Evolutionary conservation across 2,797 vertebrate genomes (phyloP).

Genomic region (Coregonus suidteri): DNA sequence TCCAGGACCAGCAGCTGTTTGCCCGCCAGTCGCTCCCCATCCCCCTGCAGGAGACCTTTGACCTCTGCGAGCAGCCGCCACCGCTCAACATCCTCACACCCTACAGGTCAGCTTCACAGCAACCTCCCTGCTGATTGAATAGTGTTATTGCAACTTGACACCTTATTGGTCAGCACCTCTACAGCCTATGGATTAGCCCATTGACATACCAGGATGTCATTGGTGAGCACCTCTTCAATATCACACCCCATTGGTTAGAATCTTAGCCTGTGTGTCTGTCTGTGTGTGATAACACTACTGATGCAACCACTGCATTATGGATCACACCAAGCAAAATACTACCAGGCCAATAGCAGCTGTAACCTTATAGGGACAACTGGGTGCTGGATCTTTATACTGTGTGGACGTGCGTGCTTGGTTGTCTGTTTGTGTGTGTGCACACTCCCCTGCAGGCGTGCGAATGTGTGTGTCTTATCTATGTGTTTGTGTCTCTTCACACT

Average conservation of each 20-base stretch:
- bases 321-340: conserved; percentile 5
- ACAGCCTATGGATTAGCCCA: background rate
- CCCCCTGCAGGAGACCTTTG: conserved; percentile 92
- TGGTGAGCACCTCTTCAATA: background rate
- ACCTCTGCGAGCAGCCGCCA: conserved; percentile 93
- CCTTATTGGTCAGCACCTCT: background rate
- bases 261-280: background rate
- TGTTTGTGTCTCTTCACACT: conserved; percentile 24
- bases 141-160: conserved; percentile 36
- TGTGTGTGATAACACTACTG: conserved; percentile 18
- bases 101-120: conserved; percentile 85
- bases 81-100: conserved; percentile 96
- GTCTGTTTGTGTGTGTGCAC: background rate
- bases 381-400: background rate
- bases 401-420: background rate
- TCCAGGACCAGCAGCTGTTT: conserved; percentile 97
- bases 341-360: background rate
- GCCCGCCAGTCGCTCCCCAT: conserved; percentile 91
- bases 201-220: background rate
- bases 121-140: background rate
- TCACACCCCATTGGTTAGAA: background rate
- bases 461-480: conserved; percentile 13
- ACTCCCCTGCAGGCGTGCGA: background rate
- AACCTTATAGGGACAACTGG: background rate
- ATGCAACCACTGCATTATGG: background rate